phyloP scores from a whole-genome alignment of 2,888 invertebrate genomes.

The Tipula helvola region DNA sequence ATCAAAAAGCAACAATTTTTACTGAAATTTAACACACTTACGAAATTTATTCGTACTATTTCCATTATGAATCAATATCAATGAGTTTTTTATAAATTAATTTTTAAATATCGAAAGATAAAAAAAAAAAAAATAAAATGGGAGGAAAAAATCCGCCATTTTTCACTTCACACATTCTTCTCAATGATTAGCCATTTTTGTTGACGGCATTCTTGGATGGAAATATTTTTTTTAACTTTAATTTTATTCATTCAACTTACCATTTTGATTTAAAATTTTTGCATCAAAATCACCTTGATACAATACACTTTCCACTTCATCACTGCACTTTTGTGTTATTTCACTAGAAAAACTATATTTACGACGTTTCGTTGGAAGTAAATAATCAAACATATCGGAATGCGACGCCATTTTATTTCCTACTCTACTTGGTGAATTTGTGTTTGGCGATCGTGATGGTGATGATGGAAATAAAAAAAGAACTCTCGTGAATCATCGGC shows the following conservation, averaged over 20 bases:
- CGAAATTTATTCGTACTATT: neutral
- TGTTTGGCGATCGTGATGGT: neutral
- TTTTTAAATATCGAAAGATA: neutral
- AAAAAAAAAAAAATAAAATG: neutral
- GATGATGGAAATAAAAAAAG: neutral
- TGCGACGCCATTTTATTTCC: constrained; percentile 9
- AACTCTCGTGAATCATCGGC: neutral
- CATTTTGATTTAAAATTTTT: neutral
- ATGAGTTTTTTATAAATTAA: neutral
- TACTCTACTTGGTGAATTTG: neutral
- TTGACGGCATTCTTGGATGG: neutral
- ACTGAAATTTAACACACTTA: neutral
- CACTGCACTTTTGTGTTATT: neutral
- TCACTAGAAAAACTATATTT: constrained; percentile 7
- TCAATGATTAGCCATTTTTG: neutral
- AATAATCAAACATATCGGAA: constrained; percentile 10
- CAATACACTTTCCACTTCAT: neutral
- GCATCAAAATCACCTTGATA: neutral
- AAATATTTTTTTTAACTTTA: neutral
- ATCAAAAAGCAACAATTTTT: neutral
- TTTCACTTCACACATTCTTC: neutral
- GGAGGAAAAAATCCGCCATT: neutral
- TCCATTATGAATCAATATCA: neutral
- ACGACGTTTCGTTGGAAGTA: constrained; percentile 7
- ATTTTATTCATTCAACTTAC: neutral